Evolutionary conservation across 2,113 vertebrate genomes (phyloP).

Genomic region (Sebastes fasciatus): DNA sequence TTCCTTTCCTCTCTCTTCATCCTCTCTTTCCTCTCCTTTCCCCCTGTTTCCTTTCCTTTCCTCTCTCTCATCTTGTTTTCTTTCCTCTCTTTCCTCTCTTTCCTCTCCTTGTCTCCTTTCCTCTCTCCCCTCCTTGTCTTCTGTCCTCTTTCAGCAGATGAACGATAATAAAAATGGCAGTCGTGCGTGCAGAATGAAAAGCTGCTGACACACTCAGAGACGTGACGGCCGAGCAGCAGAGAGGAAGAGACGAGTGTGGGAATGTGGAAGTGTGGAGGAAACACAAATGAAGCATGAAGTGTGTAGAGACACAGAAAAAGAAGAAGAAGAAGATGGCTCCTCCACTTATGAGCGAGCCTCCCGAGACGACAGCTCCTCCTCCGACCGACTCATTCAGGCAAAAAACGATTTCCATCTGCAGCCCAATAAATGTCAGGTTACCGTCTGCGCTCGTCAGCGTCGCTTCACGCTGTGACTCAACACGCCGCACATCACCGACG

Average conservation of each 20-base stretch:
- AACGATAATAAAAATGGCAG: background rate
- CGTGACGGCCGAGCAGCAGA: slow-evolving; percentile 15
- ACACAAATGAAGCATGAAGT: slow-evolving; percentile 65
- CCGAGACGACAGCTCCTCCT: slow-evolving; percentile 41
- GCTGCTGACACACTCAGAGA: slow-evolving; percentile 37
- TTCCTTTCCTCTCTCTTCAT: background rate
- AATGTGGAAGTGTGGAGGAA: slow-evolving; percentile 47
- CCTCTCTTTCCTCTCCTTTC: no score
- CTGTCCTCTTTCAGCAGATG: background rate
- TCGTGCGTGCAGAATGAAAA: slow-evolving; percentile 10
- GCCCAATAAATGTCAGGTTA: slow-evolving; percentile 56
- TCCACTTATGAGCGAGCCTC: slow-evolving; percentile 24
- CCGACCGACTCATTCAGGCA: slow-evolving; percentile 36
- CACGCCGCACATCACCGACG: background rate
- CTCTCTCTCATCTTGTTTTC: background rate
- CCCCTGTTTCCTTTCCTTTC: background rate
- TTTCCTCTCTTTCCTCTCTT: background rate
- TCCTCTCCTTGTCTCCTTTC: background rate
- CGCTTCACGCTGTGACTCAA: slow-evolving; percentile 50
- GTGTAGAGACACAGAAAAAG: slow-evolving; percentile 27
- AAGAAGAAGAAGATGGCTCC: slow-evolving; percentile 31
- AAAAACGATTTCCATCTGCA: slow-evolving; percentile 31
- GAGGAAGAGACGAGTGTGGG: slow-evolving; percentile 40
- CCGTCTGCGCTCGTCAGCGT: slow-evolving; percentile 35
- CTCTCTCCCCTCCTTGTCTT: background rate